phyloP scores from a whole-genome alignment of 2,888 invertebrate species.

The Ctenicera cuprea region DNA sequence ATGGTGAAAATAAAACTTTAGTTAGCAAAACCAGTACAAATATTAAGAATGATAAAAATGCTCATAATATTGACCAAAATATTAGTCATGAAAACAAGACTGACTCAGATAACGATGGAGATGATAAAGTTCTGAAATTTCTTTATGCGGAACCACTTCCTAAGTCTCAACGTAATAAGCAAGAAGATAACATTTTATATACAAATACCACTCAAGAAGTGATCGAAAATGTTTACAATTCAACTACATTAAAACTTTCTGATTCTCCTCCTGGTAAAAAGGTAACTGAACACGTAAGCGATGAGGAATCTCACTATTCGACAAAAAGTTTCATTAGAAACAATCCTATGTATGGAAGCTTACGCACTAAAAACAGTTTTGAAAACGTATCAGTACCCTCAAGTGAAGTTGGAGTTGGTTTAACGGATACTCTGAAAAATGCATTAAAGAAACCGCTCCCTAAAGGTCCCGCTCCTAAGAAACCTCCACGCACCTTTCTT shows the following conservation, averaged over 20 bases:
- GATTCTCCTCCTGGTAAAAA: conserved; percentile 27
- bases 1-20: conserved; percentile 45
- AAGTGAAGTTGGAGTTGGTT: conserved; percentile 55
- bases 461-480: conserved; percentile 83
- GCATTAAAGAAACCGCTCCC: conserved; percentile 82
- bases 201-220: neutral
- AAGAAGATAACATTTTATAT: conserved; percentile 36
- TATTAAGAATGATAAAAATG: conserved; percentile 41
- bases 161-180: conserved; percentile 63
- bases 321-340: conserved; percentile 15
- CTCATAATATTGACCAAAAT: conserved; percentile 10
- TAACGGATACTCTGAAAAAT: conserved; percentile 78
- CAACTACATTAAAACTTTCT: conserved; percentile 62
- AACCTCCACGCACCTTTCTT: conserved; percentile 82
- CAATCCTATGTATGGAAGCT: conserved; percentile 30
- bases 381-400: conserved; percentile 2
- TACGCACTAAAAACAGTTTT: conserved; percentile 22
- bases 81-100: conserved; percentile 28
- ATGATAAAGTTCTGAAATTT: conserved; percentile 50
- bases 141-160: conserved; percentile 68
- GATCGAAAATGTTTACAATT: conserved; percentile 58
- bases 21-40: conserved; percentile 26
- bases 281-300: conserved; percentile 10
- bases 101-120: conserved; percentile 40
- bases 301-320: conserved; percentile 25